Evolutionary conservation across 2,797 vertebrate genomes (phyloP).

Genomic region (Pitangus sulphuratus): DNA sequence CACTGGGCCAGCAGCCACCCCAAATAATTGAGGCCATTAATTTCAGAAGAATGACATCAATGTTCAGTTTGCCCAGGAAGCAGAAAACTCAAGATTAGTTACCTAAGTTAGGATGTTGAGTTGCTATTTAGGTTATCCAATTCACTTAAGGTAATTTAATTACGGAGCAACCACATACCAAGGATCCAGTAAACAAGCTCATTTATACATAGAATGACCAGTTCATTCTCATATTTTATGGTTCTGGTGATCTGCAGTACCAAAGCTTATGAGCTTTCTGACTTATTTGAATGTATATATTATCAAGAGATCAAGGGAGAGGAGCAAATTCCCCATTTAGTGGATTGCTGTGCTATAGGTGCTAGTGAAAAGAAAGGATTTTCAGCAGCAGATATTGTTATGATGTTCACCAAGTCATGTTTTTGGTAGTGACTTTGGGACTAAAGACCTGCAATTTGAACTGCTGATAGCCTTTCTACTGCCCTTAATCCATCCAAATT

Average conservation of each 20-base stretch:
- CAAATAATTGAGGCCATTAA: conserved; percentile 5
- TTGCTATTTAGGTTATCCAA: not conserved
- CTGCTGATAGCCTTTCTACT: not conserved
- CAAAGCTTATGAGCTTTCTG: not conserved
- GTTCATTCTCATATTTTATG: not conserved
- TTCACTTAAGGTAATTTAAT: not conserved
- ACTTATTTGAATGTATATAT: not conserved
- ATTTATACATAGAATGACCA: not conserved
- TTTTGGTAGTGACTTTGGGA: not conserved
- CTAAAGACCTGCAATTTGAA: not conserved
- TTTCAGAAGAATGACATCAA: conserved; percentile 28
- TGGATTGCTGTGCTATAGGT: not conserved
- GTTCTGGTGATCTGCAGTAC: not conserved
- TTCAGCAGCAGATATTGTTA: not conserved
- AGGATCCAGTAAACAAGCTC: not conserved
- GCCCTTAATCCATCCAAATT: not conserved
- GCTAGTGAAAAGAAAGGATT: not conserved
- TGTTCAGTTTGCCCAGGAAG: not conserved
- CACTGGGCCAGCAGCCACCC: conserved; percentile 26
- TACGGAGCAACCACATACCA: not conserved
- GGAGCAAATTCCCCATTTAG: not conserved
- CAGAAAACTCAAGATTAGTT: not conserved
- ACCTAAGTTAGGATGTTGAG: not conserved
- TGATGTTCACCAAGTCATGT: not conserved
- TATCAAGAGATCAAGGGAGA: not conserved